A percentile compares a stretch with the other conserved stretches of the same genome.
Conservation (phyloP, 2,113 vertebrate species). For the Osmerus mordax region DNA sequence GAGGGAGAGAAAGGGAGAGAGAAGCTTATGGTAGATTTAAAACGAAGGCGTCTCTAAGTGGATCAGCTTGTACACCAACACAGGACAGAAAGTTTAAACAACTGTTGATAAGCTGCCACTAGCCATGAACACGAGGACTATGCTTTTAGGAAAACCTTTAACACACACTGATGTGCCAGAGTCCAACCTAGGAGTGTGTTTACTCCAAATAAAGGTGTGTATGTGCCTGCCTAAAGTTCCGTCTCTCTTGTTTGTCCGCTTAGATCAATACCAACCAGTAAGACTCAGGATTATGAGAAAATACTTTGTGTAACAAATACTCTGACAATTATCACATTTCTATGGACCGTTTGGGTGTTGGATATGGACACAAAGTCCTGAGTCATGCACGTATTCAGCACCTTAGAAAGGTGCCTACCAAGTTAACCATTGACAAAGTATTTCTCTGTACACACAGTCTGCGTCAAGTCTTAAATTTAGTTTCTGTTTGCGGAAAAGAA, state of each 20-base stretch:
- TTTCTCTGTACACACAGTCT: no score
- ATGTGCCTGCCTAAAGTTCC: background rate
- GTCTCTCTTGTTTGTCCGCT: background rate
- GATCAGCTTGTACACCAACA: background rate
- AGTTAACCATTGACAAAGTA: no score
- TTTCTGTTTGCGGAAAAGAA: no score
- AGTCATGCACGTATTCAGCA: no score
- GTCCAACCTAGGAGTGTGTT: background rate
- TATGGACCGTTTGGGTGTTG: no score
- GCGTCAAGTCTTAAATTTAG: no score
- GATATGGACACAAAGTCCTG: no score
- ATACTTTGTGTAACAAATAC: no score
- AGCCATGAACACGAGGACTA: background rate
- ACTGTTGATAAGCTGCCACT: background rate
- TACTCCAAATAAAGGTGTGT: background rate
- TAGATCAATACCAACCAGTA: constrained; percentile 24
- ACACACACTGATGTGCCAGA: background rate
- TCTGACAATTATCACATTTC: no score
- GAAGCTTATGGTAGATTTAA: background rate
- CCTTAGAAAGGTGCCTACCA: no score
- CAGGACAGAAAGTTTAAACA: background rate
- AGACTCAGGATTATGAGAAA: background rate
- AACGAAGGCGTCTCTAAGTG: background rate
- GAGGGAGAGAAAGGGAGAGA: background rate
- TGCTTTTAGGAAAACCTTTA: background rate